phyloP scores from a whole-genome alignment of 2,113 vertebrate genomes.

The Nothoprocta pentlandii region DNA sequence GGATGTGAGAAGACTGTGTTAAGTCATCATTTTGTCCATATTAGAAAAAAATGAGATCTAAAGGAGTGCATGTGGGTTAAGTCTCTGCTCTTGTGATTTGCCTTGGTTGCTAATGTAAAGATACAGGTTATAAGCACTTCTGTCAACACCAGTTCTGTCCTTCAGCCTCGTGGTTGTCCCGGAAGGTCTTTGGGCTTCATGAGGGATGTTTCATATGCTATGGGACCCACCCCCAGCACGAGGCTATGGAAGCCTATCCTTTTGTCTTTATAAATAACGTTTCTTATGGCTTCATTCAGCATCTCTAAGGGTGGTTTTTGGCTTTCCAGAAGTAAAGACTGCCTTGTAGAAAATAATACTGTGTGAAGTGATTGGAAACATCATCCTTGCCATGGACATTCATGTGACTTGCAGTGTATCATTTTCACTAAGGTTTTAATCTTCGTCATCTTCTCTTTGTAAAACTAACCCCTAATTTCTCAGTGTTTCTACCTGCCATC shows the following conservation, averaged over 20 bases:
- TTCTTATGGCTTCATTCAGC: not conserved
- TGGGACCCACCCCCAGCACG: not conserved
- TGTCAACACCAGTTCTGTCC: not conserved
- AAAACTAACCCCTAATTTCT: not conserved
- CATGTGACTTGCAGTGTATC: not conserved
- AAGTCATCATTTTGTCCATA: not conserved
- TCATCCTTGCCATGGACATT: not conserved
- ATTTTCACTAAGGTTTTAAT: not conserved
- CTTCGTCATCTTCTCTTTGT: not conserved
- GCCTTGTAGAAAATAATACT: not conserved
- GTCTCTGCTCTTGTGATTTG: not conserved
- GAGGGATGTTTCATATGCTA: not conserved
- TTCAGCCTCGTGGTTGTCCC: not conserved
- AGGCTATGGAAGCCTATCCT: not conserved
- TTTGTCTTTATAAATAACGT: not conserved
- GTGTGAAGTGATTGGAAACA: not conserved
- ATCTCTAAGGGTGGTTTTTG: not conserved
- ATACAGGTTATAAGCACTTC: not conserved
- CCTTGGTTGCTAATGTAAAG: not conserved
- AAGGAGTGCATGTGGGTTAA: not conserved
- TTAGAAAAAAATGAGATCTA: not conserved
- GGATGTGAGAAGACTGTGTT: not conserved
- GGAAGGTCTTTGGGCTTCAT: not conserved
- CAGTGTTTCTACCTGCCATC: not conserved
- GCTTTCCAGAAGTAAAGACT: not conserved